Evolutionary conservation across 1,140 invertebrate genomes (phyloP), one percentile per base, ranked within the genome.

Genomic region (Microvelia longipes): DNA sequence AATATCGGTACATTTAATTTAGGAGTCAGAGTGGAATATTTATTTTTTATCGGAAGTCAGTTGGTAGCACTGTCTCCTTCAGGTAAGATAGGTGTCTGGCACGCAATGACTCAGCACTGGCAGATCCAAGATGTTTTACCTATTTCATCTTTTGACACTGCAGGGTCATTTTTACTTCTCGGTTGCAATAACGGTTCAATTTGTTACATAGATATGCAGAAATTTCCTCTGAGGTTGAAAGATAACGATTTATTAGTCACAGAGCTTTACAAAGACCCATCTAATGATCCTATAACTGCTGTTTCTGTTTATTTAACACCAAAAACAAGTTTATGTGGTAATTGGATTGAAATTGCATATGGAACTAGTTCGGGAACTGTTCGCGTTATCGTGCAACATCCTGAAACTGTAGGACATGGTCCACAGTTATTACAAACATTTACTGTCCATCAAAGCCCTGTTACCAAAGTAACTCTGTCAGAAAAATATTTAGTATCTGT

Each of bases 341-440:
- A 98, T 81, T 98, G 95, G 95, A 96, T 98, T 76, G 96, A 99
- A 83, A 98, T 99, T 75, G 96, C 96, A 0, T 99, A 99, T 81
- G 96, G 96, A 5, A 98, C 96, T 11, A 90, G 90, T 77, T 93
- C 91, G 24, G 96, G 96, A 19, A 93, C 91, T 24, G 95, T 98
- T 0, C 82, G 95, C 68, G 94, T 99, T 0, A 98, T 98, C 71
- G 96, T 98, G 0, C 96, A 98, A 76, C 96, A 99, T 84, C 96
- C 96, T 1, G 96, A 98, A 81, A 98, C 96, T 0, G 95, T 98
- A 13, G 96, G 96, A 0, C 94, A 98, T 81, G 95, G 92, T 2
- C 96, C 96, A 24, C 95, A 98, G 79, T 81, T 98, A 14, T 98
- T 98, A 81, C 96, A 98, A 83, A 98, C 96, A 0, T 98, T 98